Evolutionary conservation across 2,113 vertebrate species (phyloP), one percentile per base, ranked within the genome.

Genomic region (Aegotheles bennettii): DNA sequence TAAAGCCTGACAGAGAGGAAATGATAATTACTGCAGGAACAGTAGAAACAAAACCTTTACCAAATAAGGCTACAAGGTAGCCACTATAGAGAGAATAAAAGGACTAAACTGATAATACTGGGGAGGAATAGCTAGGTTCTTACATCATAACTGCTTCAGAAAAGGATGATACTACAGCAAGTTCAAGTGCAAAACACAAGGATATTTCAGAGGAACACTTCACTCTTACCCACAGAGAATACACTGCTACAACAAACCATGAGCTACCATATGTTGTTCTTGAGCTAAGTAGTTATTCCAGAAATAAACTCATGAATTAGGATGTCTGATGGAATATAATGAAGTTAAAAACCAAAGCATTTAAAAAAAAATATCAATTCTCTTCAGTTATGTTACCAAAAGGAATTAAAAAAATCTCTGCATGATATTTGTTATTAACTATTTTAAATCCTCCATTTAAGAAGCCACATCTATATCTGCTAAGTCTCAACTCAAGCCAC

Each of bases 31-130:
- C 80, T 87, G 83, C 82, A 97, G 61, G 94, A 97, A 96, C 56
- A 92, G 95, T 78, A 85, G 67, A 94, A 94, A 95, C 57, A 93
- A 97, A 92, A 61, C 78, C 96, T 97, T 97, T 94, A 97, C 96
- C 97, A 98, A 98, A 98, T 97, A 98, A 97, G 97, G 97, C 53
- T 96, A 84, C 54, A 91, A 93, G 64, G 86, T 89, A 87, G 35
- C 36, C 43, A 64, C 67, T 76, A 89, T 33, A 94, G 86, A 96
- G 91, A 95, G 79, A 97, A 89, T 81, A 93, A 94, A 96, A 96
- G 67, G 79, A 89, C 83, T 87, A 86, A 89, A 88, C 79, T 87
- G 28, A 80, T 84, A 95, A 91, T 68, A 81, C 43, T 84, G 78
- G 63, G 67, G n/a, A n/a, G 81, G 89, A 95, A 95, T 59, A 94